Evolutionary conservation across 2,797 vertebrate species (phyloP).

Genomic region (Phyllotis vaccarum): DNA sequence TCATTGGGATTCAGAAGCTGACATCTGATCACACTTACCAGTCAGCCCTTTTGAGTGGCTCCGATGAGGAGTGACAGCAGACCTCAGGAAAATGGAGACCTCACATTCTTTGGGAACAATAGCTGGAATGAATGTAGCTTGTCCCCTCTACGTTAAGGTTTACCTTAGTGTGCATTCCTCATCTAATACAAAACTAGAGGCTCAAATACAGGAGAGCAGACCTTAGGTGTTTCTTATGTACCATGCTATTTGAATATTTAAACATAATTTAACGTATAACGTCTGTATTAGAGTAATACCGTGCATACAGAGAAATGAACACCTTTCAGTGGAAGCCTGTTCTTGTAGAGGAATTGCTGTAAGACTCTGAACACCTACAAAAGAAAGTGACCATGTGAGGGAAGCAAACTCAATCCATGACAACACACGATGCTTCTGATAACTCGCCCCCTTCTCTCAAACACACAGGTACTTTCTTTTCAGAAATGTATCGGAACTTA

Average conservation of each 20-base stretch:
- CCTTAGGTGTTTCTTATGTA: background rate
- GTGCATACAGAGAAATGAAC: constrained; percentile 2
- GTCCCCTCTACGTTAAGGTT: background rate
- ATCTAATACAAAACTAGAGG: background rate
- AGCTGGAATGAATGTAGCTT: accelerated
- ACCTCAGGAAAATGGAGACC: too few species aligned
- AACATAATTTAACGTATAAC: background rate
- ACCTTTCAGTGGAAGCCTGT: background rate
- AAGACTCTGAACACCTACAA: background rate
- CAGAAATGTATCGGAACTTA: constrained; percentile 2
- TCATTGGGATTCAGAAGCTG: constrained; percentile 89
- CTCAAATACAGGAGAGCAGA: background rate
- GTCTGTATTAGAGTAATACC: background rate
- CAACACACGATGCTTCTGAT: background rate
- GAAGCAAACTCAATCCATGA: background rate
- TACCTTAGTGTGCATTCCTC: background rate
- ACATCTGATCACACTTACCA: constrained; percentile 83
- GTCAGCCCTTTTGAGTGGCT: constrained; percentile 91
- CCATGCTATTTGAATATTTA: background rate
- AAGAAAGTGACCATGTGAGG: background rate
- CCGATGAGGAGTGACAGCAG: constrained; percentile 93
- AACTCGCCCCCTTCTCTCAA: constrained; percentile 10
- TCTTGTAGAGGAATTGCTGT: background rate
- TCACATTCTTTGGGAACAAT: background rate
- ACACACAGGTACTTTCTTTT: constrained; percentile 28